These are phyloP conservation scores for Petrolisthes cinctipes DNA, from an alignment of 2,888 invertebrate genomes.

Conservation along the genomic window DNA sequence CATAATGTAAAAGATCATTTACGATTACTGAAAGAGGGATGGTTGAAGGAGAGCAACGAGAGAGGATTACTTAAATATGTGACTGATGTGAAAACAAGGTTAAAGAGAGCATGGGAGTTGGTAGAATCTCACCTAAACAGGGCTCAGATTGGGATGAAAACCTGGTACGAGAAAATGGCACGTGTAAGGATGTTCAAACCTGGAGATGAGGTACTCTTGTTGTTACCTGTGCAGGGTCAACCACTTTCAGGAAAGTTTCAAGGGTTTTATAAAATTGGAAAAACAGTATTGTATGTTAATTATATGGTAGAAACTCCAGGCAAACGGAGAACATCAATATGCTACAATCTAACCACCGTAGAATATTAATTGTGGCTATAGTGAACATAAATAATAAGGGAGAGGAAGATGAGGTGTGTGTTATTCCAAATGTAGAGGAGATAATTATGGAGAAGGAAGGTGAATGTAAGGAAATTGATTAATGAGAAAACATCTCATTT, in stretches of 20 bases:
- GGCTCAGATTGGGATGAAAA: background rate
- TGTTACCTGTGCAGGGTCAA: background rate
- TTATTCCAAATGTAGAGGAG: background rate
- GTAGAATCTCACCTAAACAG: background rate
- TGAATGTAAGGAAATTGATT: background rate
- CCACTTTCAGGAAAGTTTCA: background rate
- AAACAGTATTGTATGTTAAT: background rate
- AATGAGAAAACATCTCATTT: background rate
- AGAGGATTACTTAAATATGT: background rate
- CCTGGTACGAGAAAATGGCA: background rate
- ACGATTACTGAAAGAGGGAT: background rate
- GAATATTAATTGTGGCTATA: background rate
- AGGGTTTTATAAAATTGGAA: background rate
- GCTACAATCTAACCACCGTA: background rate
- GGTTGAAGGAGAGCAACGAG: background rate
- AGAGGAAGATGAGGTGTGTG: background rate
- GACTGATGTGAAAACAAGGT: background rate
- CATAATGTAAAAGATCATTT: background rate
- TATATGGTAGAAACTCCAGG: background rate
- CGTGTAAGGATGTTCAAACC: background rate
- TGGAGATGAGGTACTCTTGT: background rate
- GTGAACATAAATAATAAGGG: too few species aligned
- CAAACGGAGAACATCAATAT: background rate
- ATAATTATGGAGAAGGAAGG: background rate
- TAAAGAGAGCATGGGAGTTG: background rate